These are phyloP conservation scores for Anguilla rostrata DNA, from an alignment of 2,113 vertebrate species.

Conservation along the genomic window DNA sequence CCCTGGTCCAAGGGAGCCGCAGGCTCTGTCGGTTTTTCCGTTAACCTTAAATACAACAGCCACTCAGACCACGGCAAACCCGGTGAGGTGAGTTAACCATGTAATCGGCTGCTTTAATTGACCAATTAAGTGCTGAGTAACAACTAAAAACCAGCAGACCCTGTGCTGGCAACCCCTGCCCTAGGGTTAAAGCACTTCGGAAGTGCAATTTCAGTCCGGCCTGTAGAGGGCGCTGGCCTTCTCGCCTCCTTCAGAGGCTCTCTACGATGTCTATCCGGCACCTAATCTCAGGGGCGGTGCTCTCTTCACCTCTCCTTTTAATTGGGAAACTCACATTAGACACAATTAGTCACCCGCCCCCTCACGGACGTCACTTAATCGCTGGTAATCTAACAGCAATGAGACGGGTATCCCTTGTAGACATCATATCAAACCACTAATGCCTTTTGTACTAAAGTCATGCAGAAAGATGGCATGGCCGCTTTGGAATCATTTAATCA, in stretches of 20 bases:
- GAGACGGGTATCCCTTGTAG: neutral
- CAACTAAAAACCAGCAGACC: too few species aligned
- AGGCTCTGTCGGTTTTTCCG: too few species aligned
- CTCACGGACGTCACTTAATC: neutral
- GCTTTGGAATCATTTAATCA: neutral
- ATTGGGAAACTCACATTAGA: neutral
- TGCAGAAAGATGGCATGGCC: neutral
- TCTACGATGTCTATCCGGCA: neutral
- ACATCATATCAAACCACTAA: neutral
- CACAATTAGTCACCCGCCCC: neutral
- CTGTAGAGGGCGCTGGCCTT: too few species aligned
- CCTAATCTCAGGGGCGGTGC: constrained; percentile 38
- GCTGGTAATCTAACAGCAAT: neutral
- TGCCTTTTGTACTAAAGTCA: neutral
- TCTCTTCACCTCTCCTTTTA: constrained; percentile 20
- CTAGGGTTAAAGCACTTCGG: too few species aligned
- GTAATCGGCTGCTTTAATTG: too few species aligned
- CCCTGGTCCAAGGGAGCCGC: too few species aligned
- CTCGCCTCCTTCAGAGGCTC: neutral
- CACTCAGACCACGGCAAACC: too few species aligned
- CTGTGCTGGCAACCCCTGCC: too few species aligned
- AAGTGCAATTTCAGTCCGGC: too few species aligned
- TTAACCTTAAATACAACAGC: too few species aligned
- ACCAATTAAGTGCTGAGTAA: too few species aligned
- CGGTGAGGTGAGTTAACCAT: too few species aligned